A percentile compares a stretch with the other conserved stretches of the same genome.
These are phyloP conservation scores for Scomber japonicus DNA, from an alignment of 2,113 vertebrate species.

Conservation along the genomic window DNA sequence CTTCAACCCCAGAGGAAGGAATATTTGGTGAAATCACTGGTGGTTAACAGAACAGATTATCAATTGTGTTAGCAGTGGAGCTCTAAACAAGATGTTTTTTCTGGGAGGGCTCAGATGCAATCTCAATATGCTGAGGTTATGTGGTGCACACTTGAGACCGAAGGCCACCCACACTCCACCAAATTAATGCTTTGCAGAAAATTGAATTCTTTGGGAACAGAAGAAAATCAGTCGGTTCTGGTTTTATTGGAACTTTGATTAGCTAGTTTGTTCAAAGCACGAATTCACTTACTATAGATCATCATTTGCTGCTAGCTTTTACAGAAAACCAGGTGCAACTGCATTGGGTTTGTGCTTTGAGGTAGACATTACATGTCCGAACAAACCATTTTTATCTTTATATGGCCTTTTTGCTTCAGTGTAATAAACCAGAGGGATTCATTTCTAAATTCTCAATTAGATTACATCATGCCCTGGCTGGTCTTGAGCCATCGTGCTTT, in stretches of 20 bases:
- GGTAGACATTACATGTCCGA: neutral
- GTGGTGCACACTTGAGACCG: neutral
- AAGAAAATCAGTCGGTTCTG: neutral
- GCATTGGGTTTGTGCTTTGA: slow-evolving; percentile 14
- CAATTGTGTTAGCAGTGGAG: neutral
- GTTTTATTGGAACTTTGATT: neutral
- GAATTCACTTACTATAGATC: neutral
- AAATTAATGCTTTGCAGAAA: neutral
- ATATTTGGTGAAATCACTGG: neutral
- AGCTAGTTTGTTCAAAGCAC: neutral
- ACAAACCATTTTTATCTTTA: neutral
- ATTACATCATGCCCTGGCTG: neutral
- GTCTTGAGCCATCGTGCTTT: neutral
- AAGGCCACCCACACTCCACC: neutral
- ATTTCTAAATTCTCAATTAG: neutral
- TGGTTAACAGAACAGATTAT: neutral
- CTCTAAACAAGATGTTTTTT: neutral
- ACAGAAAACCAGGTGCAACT: neutral
- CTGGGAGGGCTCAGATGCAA: neutral
- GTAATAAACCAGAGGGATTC: neutral
- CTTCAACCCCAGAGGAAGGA: neutral
- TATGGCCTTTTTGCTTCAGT: neutral
- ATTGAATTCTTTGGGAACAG: neutral
- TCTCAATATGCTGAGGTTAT: neutral
- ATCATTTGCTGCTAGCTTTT: neutral